Evolutionary conservation across 2,888 invertebrate species (phyloP).

Genomic region (Taenaris catops): DNA sequence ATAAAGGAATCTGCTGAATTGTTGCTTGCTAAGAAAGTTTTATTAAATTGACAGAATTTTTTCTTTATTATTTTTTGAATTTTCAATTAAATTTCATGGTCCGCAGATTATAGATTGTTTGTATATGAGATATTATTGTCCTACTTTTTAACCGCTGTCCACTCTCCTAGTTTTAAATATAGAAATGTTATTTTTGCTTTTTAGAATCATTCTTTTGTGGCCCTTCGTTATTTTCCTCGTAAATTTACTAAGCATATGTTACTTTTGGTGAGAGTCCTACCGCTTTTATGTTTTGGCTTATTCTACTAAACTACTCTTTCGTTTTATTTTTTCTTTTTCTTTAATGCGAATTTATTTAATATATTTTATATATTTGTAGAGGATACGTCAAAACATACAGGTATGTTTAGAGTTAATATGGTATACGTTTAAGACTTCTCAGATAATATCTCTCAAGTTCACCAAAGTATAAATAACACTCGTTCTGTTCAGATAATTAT

Average conservation of each 20-base stretch:
- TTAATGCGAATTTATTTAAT: slow-evolving; percentile 1
- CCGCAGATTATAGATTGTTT: background rate
- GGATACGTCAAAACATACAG: slow-evolving; percentile 29
- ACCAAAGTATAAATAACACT: no score
- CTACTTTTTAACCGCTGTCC: no score
- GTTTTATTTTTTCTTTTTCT: slow-evolving; percentile 11
- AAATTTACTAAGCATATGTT: slow-evolving; percentile 1
- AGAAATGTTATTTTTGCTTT: background rate
- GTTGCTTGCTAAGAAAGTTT: no score
- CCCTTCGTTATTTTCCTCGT: background rate
- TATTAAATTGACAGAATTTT: no score
- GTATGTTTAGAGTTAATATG: slow-evolving; percentile 20
- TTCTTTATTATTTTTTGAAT: no score
- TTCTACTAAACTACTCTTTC: slow-evolving; percentile 9
- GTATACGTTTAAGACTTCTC: slow-evolving; percentile 13
- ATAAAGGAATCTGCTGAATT: no score
- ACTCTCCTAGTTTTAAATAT: background rate
- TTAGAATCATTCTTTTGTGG: background rate
- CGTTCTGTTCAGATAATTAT: no score
- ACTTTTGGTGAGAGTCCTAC: slow-evolving; percentile 18
- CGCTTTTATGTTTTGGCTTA: slow-evolving; percentile 27
- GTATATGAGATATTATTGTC: background rate
- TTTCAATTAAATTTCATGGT: no score
- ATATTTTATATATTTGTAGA: slow-evolving; percentile 8
- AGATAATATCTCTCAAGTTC: slow-evolving; percentile 15